Base-by-base conservation (phyloP, 2,113 vertebrate species). In the Acinonyx jubatus region DNA sequence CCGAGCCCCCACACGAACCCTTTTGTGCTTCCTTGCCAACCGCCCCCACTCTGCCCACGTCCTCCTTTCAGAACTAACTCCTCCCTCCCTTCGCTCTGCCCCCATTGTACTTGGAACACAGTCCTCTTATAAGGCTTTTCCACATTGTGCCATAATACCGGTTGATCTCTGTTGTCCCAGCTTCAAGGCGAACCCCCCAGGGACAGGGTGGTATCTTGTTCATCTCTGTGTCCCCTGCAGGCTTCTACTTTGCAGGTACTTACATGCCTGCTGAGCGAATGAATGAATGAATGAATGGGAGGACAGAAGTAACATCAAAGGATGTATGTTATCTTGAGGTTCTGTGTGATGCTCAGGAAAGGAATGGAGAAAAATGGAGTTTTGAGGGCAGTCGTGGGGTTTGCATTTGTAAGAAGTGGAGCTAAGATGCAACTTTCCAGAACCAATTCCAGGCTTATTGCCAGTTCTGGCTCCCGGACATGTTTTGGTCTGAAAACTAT, bases 21-120 rank as follows among this genome's bases (percentile, higher is more conserved):
- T 91, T 96, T 91, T 97, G 91, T 97, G 55, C 23, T 31, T 95
- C 68, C 66, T 89, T 23, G 48, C 71, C 45, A 36, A 65, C 48
- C 93, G 5, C 65, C 66, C 85, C n/a, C 66, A 61, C 63, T 27
- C 97, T 86, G 63, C 82, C 91, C 97, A 96, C 92, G 89, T 93
- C 45, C 1, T 25, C 89, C 68, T 91, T 93, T 91, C 78, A 81
- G 76, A 78, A 63, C 7, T 21, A 85, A 86, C 61, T 48, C 38
- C 61, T 78, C 79, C 83, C 82, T 69, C 79, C n/a, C 61, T 38
- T 63, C 12, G 65, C 91, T 86, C 0, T 85, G 66, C 76, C 80
- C 25, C 19, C 74, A 78, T 93, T 97, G 93, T 97, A 4, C 69
- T 84, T 12, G 18, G 93, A 97, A 91, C 65, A 33, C 0, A 21